Percentiles rank a stretch among this genome's conserved stretches.
Evolutionary conservation across 2,797 vertebrate genomes (phyloP).

Genomic region (Macropus fuliginosus): DNA sequence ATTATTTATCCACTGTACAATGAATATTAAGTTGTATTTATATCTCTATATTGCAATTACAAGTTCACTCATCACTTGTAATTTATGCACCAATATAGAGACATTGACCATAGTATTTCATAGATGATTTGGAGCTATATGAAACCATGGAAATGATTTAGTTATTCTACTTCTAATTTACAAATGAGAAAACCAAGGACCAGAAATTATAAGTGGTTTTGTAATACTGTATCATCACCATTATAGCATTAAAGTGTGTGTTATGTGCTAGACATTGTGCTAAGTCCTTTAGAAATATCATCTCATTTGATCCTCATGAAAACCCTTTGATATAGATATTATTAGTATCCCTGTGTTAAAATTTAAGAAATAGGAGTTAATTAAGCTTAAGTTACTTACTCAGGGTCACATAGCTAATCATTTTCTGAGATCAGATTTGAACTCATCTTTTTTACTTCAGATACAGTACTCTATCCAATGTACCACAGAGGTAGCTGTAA

Average conservation of each 20-base stretch:
- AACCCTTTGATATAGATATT: background rate
- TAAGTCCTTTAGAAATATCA: background rate
- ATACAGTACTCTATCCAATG: background rate
- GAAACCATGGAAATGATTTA: background rate
- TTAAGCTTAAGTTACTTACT: background rate
- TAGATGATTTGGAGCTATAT: background rate
- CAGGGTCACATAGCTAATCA: background rate
- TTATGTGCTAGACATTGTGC: background rate
- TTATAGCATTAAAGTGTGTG: background rate
- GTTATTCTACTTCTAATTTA: background rate
- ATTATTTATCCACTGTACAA: background rate
- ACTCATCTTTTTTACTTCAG: background rate
- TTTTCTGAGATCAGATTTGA: background rate
- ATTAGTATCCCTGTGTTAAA: background rate
- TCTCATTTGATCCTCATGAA: background rate
- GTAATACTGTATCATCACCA: background rate
- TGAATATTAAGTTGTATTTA: background rate
- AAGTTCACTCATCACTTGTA: background rate
- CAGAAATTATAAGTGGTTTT: background rate
- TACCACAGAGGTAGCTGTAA: background rate
- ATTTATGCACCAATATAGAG: background rate
- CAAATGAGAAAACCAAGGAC: background rate
- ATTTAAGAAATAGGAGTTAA: background rate
- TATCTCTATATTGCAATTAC: background rate
- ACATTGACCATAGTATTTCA: background rate